Percentiles rank a stretch among this genome's conserved stretches.
phyloP scores from a whole-genome alignment of 1,140 invertebrate genomes.

The Diprion similis region DNA sequence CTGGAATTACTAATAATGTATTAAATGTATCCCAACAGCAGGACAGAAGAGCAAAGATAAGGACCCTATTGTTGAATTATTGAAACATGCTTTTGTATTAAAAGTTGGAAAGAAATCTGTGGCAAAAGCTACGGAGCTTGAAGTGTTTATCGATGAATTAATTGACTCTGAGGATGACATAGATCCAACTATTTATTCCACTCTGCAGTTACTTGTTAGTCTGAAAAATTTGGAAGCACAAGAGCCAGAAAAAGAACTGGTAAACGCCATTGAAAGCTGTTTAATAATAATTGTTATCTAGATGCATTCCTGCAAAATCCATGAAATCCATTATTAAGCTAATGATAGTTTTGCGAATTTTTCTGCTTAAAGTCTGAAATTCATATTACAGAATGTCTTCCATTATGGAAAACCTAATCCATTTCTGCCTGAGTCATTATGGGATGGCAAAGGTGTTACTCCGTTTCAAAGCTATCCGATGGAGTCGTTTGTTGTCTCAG shows the following conservation, averaged over 20 bases:
- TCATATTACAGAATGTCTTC: slow-evolving; percentile 50
- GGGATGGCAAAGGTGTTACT: slow-evolving; percentile 29
- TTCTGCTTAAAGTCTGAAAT: neutral
- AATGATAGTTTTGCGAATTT: no score
- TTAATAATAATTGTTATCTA: slow-evolving; percentile 8
- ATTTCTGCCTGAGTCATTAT: slow-evolving; percentile 37
- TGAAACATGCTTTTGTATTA: slow-evolving; percentile 50
- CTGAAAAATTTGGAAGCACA: slow-evolving; percentile 42
- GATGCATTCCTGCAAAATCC: slow-evolving; percentile 4
- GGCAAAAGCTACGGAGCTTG: slow-evolving; percentile 42
- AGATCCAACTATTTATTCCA: slow-evolving; percentile 32
- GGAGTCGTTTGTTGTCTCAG: slow-evolving; percentile 46
- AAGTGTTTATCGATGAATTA: slow-evolving; percentile 40
- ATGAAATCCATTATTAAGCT: slow-evolving; percentile 5
- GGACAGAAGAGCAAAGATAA: slow-evolving; percentile 14
- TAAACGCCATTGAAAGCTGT: slow-evolving; percentile 26
- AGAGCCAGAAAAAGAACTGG: slow-evolving; percentile 32
- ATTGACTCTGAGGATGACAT: slow-evolving; percentile 20
- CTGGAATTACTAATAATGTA: neutral
- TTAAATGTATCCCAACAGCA: slow-evolving; percentile 29
- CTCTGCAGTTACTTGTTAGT: slow-evolving; percentile 44
- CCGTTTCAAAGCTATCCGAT: slow-evolving; percentile 50
- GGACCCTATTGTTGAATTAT: slow-evolving; percentile 51
- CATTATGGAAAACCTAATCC: slow-evolving; percentile 45
- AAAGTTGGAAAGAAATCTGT: slow-evolving; percentile 32